A percentile compares a stretch with the other conserved stretches of the same genome.
These are phyloP conservation scores for Hemicrepidius hirtus DNA, from an alignment of 2,888 invertebrate genomes.

Conservation along the genomic window DNA sequence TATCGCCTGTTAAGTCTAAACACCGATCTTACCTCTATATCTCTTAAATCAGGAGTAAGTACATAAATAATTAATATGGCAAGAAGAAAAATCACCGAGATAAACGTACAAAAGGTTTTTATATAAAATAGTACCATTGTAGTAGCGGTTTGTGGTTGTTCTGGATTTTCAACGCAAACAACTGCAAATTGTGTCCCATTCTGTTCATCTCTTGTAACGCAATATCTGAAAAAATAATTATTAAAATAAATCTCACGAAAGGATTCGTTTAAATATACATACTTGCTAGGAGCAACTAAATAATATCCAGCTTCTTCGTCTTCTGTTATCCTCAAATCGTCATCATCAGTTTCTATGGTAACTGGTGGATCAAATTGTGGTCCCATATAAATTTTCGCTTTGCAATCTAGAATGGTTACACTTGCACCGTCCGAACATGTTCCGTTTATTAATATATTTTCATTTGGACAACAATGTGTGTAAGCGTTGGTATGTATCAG, in stretches of 20 bases:
- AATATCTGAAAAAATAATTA: constrained; percentile 24
- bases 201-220: constrained; percentile 1
- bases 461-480: constrained; percentile 7
- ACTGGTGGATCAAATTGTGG: background rate
- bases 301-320: constrained; percentile 4
- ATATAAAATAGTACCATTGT: background rate
- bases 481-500: background rate
- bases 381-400: background rate
- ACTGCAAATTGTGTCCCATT: background rate
- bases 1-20: background rate
- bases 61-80: constrained; percentile 75
- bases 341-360: background rate
- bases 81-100: constrained; percentile 71
- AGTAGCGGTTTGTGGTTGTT: constrained; percentile 33
- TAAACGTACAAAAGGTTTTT: constrained; percentile 24
- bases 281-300: background rate
- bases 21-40: constrained; percentile 56
- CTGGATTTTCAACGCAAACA: constrained; percentile 53
- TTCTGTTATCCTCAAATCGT: constrained; percentile 1
- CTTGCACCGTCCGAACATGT: constrained; percentile 25
- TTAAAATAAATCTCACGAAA: background rate
- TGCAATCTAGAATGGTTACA: constrained; percentile 5
- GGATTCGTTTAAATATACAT: background rate
- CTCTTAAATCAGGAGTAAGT: constrained; percentile 76
- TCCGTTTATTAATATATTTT: constrained; percentile 7